phyloP scores from a whole-genome alignment of 2,797 vertebrate species.

The Leptatherina wallacei region DNA sequence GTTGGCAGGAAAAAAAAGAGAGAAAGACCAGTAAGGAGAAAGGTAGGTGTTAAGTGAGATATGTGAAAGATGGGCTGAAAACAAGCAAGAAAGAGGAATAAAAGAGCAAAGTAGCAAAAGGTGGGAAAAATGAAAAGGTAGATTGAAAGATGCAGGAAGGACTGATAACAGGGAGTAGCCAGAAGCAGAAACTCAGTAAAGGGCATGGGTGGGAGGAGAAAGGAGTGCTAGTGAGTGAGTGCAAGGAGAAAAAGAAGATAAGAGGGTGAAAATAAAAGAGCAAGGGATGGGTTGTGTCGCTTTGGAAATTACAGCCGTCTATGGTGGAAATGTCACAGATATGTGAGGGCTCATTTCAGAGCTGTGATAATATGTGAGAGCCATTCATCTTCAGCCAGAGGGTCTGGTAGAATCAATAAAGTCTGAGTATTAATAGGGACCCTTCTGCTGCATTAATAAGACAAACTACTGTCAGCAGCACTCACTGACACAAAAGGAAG shows the following conservation, averaged over 20 bases:
- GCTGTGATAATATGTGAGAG: constrained; percentile 64
- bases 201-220: constrained; percentile 50
- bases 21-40: neutral
- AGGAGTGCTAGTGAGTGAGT: constrained; percentile 28
- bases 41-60: constrained; percentile 25
- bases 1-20: constrained; percentile 11
- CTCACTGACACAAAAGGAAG: constrained; percentile 55
- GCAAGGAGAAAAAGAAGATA: constrained; percentile 19
- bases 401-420: constrained; percentile 69
- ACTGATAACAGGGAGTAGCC: constrained; percentile 55
- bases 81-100: constrained; percentile 15
- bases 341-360: constrained; percentile 56
- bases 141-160: constrained; percentile 31
- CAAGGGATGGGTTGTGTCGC: constrained; percentile 43
- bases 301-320: constrained; percentile 68
- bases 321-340: constrained; percentile 76
- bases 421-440: constrained; percentile 59
- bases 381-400: constrained; percentile 72
- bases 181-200: constrained; percentile 59
- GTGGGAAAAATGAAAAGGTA: constrained; percentile 27
- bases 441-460: constrained; percentile 68
- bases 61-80: constrained; percentile 21
- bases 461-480: constrained; percentile 47
- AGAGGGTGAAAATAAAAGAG: constrained; percentile 59
- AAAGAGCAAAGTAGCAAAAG: constrained; percentile 49